Conservation (phyloP, 2,113 vertebrate genomes). For the Salvelinus namaycush region DNA sequence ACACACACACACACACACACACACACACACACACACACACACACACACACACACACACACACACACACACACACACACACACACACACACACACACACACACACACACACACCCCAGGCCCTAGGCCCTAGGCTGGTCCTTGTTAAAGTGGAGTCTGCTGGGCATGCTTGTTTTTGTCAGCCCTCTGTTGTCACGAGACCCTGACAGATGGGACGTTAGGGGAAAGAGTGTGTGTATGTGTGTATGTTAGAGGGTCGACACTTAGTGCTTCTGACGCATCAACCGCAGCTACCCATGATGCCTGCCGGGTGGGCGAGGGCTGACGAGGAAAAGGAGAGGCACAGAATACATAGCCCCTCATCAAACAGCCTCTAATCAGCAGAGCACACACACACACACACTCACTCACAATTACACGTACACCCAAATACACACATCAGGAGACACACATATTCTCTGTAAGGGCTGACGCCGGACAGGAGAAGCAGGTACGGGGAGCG, state of each 20-base stretch:
- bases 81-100: not conserved
- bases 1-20: too few relatives aligned
- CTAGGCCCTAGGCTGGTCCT: constrained; percentile 80
- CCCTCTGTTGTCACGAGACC: constrained; percentile 62
- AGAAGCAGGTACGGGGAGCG: too few relatives aligned
- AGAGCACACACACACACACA: constrained; percentile 1
- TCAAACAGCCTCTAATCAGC: constrained; percentile 52
- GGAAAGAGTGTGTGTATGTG: too few relatives aligned
- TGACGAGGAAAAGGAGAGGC: constrained; percentile 18
- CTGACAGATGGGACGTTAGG: constrained; percentile 38
- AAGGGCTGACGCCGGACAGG: too few relatives aligned
- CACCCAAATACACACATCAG: too few relatives aligned
- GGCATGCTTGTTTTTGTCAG: constrained; percentile 82
- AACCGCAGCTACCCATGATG: constrained; percentile 45
- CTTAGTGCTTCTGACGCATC: too few relatives aligned
- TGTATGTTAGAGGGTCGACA: too few relatives aligned
- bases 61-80: not conserved
- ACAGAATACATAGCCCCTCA: constrained; percentile 45
- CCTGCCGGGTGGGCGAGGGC: constrained; percentile 55
- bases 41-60: too few relatives aligned
- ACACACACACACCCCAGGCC: not conserved
- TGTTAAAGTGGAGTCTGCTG: constrained; percentile 88
- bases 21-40: too few relatives aligned
- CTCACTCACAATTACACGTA: too few relatives aligned
- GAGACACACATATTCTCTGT: too few relatives aligned